A percentile compares a stretch with the other conserved stretches of the same genome.
Conservation (phyloP, 2,888 invertebrate species). For the Drosophila barbarae region DNA sequence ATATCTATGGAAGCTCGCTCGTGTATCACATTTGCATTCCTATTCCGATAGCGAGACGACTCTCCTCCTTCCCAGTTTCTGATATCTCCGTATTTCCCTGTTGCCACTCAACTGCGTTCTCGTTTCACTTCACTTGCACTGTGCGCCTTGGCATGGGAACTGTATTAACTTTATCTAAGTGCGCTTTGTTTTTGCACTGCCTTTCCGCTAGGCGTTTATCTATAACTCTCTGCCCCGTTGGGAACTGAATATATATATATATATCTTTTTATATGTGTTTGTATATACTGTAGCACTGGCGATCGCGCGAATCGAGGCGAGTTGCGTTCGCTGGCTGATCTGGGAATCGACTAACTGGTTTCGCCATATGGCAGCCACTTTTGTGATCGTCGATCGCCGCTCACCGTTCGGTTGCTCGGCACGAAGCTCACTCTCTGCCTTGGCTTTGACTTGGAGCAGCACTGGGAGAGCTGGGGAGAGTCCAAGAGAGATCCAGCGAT, state of each 20-base stretch:
- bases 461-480: slow-evolving; percentile 10
- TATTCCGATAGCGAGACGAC: slow-evolving; percentile 12
- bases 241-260: slow-evolving; percentile 9
- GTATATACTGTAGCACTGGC: slow-evolving; percentile 17
- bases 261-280: neutral
- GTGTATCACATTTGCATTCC: slow-evolving; percentile 62
- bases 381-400: slow-evolving; percentile 45
- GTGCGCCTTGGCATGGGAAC: slow-evolving; percentile 47
- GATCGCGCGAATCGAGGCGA: slow-evolving; percentile 30
- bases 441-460: neutral
- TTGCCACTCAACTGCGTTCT: slow-evolving; percentile 37
- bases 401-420: neutral
- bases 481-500: neutral
- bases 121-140: slow-evolving; percentile 50
- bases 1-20: slow-evolving; percentile 32
- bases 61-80: slow-evolving; percentile 3
- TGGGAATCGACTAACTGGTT: slow-evolving; percentile 76
- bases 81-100: slow-evolving; percentile 6
- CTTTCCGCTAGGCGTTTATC: slow-evolving; percentile 15
- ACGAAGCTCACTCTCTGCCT: slow-evolving; percentile 6
- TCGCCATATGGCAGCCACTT: slow-evolving; percentile 64
- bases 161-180: slow-evolving; percentile 43
- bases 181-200: slow-evolving; percentile 35
- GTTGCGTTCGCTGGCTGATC: slow-evolving; percentile 47
- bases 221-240: slow-evolving; percentile 20